Conservation (phyloP, 2,888 invertebrate genomes). For the Drosophila meridiana region DNA sequence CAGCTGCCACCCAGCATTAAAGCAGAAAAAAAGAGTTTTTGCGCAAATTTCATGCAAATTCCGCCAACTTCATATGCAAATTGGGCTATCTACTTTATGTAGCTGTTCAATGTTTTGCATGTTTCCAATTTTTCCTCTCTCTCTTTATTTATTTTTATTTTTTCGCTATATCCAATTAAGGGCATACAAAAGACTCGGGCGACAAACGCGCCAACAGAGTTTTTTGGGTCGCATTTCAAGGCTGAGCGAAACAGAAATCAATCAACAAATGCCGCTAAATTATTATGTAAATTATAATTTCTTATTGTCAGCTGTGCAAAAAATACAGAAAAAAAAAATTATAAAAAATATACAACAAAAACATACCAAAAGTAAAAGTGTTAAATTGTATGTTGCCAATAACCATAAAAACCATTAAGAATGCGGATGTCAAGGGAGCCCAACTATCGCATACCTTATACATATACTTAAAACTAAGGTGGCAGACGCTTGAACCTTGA, state of each 20-base stretch:
- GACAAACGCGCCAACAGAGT: constrained; percentile 54
- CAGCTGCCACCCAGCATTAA: constrained; percentile 45
- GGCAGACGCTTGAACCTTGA: not conserved
- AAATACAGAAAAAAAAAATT: not conserved
- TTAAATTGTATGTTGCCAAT: constrained; percentile 46
- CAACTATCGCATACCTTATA: constrained; percentile 26
- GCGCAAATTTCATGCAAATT: constrained; percentile 49
- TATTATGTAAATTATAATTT: constrained; percentile 71
- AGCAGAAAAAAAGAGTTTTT: constrained; percentile 35
- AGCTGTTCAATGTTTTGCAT: constrained; percentile 49
- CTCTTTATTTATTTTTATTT: not conserved
- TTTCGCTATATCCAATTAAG: constrained; percentile 62
- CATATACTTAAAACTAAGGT: not conserved
- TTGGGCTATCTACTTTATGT: constrained; percentile 45
- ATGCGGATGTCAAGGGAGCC: constrained; percentile 13
- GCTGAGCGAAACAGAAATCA: constrained; percentile 58
- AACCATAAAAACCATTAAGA: constrained; percentile 44
- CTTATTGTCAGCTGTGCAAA: constrained; percentile 37
- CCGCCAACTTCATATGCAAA: constrained; percentile 53
- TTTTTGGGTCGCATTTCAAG: constrained; percentile 37
- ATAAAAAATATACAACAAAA: not conserved
- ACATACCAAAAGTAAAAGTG: constrained; percentile 69
- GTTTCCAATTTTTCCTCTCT: constrained; percentile 27
- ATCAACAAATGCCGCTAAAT: constrained; percentile 65
- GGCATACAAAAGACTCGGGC: constrained; percentile 63